Base-by-base conservation (phyloP, 2,888 invertebrate species). In the Sarcophaga caerulescens region DNA sequence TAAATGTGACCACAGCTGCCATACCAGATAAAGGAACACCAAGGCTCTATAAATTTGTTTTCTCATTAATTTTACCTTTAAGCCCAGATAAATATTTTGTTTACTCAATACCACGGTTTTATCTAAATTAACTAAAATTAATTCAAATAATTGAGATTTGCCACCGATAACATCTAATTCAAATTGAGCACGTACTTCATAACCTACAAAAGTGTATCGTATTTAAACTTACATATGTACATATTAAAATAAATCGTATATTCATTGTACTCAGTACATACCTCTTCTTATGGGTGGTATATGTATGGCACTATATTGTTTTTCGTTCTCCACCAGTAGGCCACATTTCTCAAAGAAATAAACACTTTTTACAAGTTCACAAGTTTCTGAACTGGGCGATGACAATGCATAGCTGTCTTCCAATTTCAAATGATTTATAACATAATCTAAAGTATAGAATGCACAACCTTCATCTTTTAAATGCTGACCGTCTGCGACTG, bases 341-440 rank as follows among this genome's bases (percentile, higher is more conserved):
- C 92, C 92, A 8, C 69, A 65, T 84, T 92, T 92, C 57, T 91
- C 89, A 45, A 89, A 88, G 68, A 92, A 92, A 77, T 90, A 90
- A 14, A 92, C 89, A 3, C 85, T 89, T 1, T 89, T 88, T 47
- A 88, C 88, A 4, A 83, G 81, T 19, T 90, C 88, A 66, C 91
- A 92, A 78, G 89, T 88, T 4, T 91, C 91, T 1, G 89, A 88
- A 21, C 91, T 90, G 0, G 87, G 76, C 0, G 85, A 69, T 17
- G 92, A 92, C n/a, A 90, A 35, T 0, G 80, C 69, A 35, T 89
- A 90, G 59, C 91, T 92, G 6, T 91, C 89, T 11, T 92, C 91
- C 23, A 92, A 79, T 17, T 91, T 89, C 2, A 92, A 80, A 25
- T 84, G 71, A 1, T 63, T 73, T 11, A 92, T 57, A 14, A 92